These are phyloP conservation scores for Tragelaphus oryx DNA, from an alignment of 2,797 vertebrate genomes.

Conservation along the genomic window DNA sequence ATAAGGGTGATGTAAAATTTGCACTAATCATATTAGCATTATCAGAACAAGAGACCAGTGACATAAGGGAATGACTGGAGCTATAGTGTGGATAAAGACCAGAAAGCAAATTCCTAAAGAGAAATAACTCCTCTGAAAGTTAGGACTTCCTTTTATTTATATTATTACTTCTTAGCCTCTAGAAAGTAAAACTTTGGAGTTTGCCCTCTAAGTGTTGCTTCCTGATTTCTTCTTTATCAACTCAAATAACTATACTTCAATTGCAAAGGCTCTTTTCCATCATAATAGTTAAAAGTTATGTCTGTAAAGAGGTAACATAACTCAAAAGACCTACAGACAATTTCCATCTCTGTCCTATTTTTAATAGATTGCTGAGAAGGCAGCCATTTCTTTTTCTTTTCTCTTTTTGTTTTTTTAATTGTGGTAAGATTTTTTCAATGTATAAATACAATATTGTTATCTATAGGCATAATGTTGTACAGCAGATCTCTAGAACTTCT, in stretches of 20 bases:
- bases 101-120: background rate
- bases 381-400: background rate
- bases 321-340: background rate
- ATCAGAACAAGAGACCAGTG: background rate
- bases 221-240: conserved; percentile 32
- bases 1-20: background rate
- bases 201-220: background rate
- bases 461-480: background rate
- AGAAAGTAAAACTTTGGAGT: conserved; percentile 4
- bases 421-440: background rate
- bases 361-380: background rate
- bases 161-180: background rate
- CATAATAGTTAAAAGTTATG: background rate
- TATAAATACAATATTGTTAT: background rate
- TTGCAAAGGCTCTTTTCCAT: background rate
- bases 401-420: background rate
- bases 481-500: background rate
- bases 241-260: conserved; percentile 4
- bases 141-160: background rate
- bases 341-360: conserved; percentile 3
- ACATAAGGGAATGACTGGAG: background rate
- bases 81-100: background rate
- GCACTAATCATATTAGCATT: background rate
- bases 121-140: background rate
- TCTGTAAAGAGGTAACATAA: background rate